Evolutionary conservation across 1,140 invertebrate genomes (phyloP), one percentile per base, ranked within the genome.

Genomic region (Gonatopus flavifemur): DNA sequence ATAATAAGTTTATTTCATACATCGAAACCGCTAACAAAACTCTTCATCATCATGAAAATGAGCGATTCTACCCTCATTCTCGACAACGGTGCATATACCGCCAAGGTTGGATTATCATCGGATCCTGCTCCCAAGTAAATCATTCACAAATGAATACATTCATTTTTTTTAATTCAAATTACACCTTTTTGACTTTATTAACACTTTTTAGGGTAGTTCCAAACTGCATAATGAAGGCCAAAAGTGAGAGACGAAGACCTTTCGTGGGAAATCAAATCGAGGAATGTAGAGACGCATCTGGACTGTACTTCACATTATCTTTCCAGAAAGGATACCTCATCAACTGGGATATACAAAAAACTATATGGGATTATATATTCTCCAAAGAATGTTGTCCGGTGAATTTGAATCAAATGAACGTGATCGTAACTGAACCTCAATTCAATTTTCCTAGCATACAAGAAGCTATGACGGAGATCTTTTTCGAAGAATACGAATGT

Each of bases 221-320:
- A 3, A 99, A 99, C 75, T 95, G 93, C 64, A 93, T 98, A 24
- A 96, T 96, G 83, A 99, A 99, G 83, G 94, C 94, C 1, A 98
- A 98, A 77, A 95, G 90, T 61, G 96, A 99, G 72, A 78, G 93
- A 41, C 84, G 95, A 1, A 82, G 96, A 47, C 87, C 93, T 1
- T 99, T 98, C 71, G 87, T 99, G 35, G 96, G 91, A 0, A 89
- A 91, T 74, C 93, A 93, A 79, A 87, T 98, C 16, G 91, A 98
- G 50, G 96, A 99, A 57, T 99, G 96, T 69, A 83, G 95, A 37
- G 97, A 99, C 73, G 87, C 91, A 3, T 97, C 95, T 0, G 92
- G 94, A 2, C 73, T 99, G 1, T 99, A 88, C 78, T 98, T 96
- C 65, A 88, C 97, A 28, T 76, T 98, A 49, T 91, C 96, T 0